A percentile compares a stretch with the other conserved stretches of the same genome.
phyloP scores from a whole-genome alignment of 2,888 invertebrate species.

The Strigamia maritima region DNA sequence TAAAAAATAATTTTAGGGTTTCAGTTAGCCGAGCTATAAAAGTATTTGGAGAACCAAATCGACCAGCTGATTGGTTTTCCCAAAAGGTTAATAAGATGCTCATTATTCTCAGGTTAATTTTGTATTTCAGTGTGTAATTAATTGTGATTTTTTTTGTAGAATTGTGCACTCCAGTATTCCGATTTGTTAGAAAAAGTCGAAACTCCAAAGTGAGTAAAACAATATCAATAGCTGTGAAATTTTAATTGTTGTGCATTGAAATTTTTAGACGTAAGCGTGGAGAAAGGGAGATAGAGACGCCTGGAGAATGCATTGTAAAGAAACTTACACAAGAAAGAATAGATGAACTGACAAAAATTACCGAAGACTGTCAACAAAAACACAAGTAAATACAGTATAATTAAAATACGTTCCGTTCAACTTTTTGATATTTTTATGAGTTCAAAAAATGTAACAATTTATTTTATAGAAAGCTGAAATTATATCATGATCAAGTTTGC shows the following conservation, averaged over 20 bases:
- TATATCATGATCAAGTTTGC: conserved; percentile 60
- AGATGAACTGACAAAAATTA: conserved; percentile 67
- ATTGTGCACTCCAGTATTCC: conserved; percentile 86
- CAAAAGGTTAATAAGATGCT: conserved; percentile 65
- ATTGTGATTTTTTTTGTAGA: conserved; percentile 51
- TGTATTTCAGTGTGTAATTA: too few relatives aligned
- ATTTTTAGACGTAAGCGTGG: conserved; percentile 61
- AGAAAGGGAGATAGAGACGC: conserved; percentile 63
- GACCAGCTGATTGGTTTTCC: conserved; percentile 83
- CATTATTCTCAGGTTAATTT: too few relatives aligned
- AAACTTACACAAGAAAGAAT: conserved; percentile 71
- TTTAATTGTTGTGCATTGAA: background rate
- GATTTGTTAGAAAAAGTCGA: conserved; percentile 75
- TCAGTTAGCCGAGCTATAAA: conserved; percentile 77
- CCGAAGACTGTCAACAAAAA: conserved; percentile 69
- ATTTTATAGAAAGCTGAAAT: conserved; percentile 60
- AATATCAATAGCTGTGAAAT: background rate
- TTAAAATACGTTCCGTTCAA: too few relatives aligned
- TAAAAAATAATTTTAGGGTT: conserved; percentile 61
- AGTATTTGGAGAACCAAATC: conserved; percentile 69
- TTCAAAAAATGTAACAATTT: too few relatives aligned
- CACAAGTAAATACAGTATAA: conserved; percentile 63
- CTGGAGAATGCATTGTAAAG: conserved; percentile 73
- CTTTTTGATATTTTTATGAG: too few relatives aligned
- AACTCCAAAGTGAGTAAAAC: conserved; percentile 63